Evolutionary conservation across 2,113 vertebrate genomes (phyloP), one percentile per base, ranked within the genome.

Genomic region (Leuciscus idus): DNA sequence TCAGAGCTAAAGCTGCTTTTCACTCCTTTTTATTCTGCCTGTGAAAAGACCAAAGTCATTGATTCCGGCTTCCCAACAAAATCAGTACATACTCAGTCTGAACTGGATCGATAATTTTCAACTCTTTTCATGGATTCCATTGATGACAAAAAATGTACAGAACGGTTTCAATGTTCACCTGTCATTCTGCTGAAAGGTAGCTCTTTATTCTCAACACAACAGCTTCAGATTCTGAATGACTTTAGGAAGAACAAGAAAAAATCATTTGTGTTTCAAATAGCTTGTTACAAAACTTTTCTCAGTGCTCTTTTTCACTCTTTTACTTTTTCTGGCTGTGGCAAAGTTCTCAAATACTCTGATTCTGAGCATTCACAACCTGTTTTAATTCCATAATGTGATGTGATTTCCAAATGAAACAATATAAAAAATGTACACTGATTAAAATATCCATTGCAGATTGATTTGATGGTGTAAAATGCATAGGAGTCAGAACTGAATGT

Each of bases 101-200:
- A 89, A 87, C 88, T 64, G 85, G 78, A 89, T 90, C 85, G 83
- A 90, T 57, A 59, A 89, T 88, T 87, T 85, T 85, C 82, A 43
- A 62, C 75, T 81, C 86, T 66, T 80, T 70, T 87, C 81, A 87
- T 66, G 55, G 83, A 88, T 85, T 79, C 70, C 52, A 85, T 73
- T 88, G 70, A 87, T 23, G 81, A 73, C 17, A 55, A 64, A 55
- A 77, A 72, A 33, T 76, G 59, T 33, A 82, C 50, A 39, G 7
- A 30, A 52, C 15, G 33, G 62, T 82, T 59, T 26, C 73, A n/a
- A 13, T 83, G 75, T 70, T 68, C 81, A 83, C 72, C 61, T 57
- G 43, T 66, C 74, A 62, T 57, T 87, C 74, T 61, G 39, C 50
- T 43, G 74, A 80, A 86, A 73, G n/a, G 59, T 50, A n/a, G 21